Conservation (phyloP, 2,888 invertebrate species). For the Amphimallon solstitiale region DNA sequence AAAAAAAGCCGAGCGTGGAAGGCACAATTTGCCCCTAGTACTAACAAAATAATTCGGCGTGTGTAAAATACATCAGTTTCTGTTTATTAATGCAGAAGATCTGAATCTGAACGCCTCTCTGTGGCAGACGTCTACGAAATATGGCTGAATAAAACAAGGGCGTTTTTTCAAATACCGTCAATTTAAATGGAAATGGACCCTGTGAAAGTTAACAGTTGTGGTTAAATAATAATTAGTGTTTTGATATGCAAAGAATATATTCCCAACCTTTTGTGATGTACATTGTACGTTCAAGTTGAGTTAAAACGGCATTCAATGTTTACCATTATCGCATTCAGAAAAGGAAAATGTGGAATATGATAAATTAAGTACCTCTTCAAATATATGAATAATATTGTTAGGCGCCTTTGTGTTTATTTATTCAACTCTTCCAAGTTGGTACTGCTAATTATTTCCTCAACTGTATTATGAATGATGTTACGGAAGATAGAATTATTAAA, state of each 20-base stretch:
- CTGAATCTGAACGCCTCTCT: conserved; percentile 26
- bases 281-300: no score
- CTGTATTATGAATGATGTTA: no score
- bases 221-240: conserved; percentile 10
- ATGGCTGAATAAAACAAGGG: conserved; percentile 12
- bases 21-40: conserved; percentile 23
- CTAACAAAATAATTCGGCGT: conserved; percentile 18
- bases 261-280: no score
- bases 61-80: conserved; percentile 26
- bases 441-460: no score
- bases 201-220: not conserved
- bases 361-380: no score
- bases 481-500: no score
- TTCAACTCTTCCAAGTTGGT: no score
- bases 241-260: conserved; percentile 6
- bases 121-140: conserved; percentile 14
- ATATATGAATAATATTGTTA: no score
- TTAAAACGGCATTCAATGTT: no score
- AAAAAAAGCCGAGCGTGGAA: conserved; percentile 30
- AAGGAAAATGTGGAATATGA: no score
- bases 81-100: conserved; percentile 28
- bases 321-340: no score
- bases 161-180: conserved; percentile 15
- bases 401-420: no score
- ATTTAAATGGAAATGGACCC: conserved; percentile 15